These are phyloP conservation scores for Galeopterus variegatus DNA, from an alignment of 2,113 vertebrate genomes.

Conservation along the genomic window DNA sequence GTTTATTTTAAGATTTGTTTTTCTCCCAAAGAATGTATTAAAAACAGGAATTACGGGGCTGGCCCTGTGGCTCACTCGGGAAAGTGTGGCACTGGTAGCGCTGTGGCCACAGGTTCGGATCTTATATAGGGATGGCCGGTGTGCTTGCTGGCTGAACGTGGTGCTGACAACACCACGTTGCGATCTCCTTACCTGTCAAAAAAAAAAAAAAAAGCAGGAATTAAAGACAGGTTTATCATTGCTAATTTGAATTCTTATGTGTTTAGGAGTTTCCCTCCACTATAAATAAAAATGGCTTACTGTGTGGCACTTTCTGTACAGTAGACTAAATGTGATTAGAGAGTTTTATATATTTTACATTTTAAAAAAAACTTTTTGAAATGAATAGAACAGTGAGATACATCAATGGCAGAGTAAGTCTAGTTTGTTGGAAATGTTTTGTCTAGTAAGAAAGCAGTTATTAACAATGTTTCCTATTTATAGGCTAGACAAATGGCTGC, in stretches of 20 bases:
- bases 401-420: not conserved
- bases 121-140: too few relatives aligned
- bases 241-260: not conserved
- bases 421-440: constrained; percentile 12
- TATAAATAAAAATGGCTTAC: constrained; percentile 4
- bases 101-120: too few relatives aligned
- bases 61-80: too few relatives aligned
- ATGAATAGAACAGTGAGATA: not conserved
- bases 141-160: too few relatives aligned
- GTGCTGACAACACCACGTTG: too few relatives aligned
- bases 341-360: not conserved
- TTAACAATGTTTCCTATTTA: constrained; percentile 56
- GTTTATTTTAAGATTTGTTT: constrained; percentile 1
- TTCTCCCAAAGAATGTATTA: constrained; percentile 12
- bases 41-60: not conserved
- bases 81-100: too few relatives aligned
- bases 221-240: not conserved
- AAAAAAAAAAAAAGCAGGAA: not conserved
- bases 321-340: not conserved
- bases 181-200: too few relatives aligned
- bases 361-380: constrained; percentile 19
- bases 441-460: constrained; percentile 44
- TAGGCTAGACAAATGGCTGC: constrained; percentile 99
- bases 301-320: not conserved
- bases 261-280: not conserved